Percentiles rank a stretch among this genome's conserved stretches.
These are phyloP conservation scores for Chaitophorus viminalis DNA, from an alignment of 2,888 invertebrate genomes.

Conservation along the genomic window DNA sequence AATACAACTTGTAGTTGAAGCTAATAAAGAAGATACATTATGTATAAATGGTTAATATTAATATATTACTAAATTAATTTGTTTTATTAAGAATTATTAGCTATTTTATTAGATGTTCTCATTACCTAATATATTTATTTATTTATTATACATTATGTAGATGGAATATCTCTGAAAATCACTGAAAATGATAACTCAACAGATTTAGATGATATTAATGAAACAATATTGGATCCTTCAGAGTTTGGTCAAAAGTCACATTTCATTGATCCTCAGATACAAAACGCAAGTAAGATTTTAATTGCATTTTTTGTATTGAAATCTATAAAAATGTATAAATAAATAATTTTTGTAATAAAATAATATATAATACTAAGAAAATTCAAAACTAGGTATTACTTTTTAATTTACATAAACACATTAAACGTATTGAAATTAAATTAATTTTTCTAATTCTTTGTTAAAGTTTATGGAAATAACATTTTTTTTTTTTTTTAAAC, in stretches of 20 bases:
- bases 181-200: not conserved
- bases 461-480: not conserved
- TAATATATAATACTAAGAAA: too few species aligned
- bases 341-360: not conserved
- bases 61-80: not conserved
- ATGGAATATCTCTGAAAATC: not conserved
- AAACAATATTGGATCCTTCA: not conserved
- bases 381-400: too few species aligned
- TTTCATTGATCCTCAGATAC: not conserved
- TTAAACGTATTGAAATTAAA: too few species aligned
- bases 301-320: not conserved
- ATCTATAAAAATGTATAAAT: too few species aligned
- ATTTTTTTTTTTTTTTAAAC: not conserved
- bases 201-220: conserved; percentile 23
- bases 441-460: not conserved
- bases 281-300: conserved; percentile 14
- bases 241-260: conserved; percentile 24
- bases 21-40: conserved; percentile 62
- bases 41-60: conserved; percentile 23
- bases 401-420: too few species aligned
- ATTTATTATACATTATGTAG: conserved; percentile 16
- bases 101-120: not conserved
- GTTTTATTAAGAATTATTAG: not conserved
- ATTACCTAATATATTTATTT: not conserved
- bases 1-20: conserved; percentile 67